phyloP scores from a whole-genome alignment of 2,888 invertebrate genomes.

The Seira ritae region DNA sequence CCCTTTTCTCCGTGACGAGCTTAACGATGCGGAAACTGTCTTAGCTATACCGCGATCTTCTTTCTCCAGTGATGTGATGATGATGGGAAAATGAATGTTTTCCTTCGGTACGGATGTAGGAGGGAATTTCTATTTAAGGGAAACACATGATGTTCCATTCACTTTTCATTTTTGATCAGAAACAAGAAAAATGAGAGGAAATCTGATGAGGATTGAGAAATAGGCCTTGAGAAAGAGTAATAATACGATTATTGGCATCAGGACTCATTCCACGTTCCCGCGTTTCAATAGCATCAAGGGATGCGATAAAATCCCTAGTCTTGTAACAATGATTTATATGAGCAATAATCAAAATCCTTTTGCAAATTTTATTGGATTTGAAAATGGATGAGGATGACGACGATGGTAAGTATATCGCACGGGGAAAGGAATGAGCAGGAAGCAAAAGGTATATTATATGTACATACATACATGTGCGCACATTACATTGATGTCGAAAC shows the following conservation, averaged over 20 bases:
- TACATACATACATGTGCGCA: no score
- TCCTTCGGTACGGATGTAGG: neutral
- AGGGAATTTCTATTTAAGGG: slow-evolving; percentile 3
- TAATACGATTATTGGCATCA: slow-evolving; percentile 32
- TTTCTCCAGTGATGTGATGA: no score
- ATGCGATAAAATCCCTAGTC: slow-evolving; percentile 39
- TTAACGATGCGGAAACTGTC: slow-evolving; percentile 61
- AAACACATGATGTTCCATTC: slow-evolving; percentile 37
- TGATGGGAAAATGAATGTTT: slow-evolving; percentile 44
- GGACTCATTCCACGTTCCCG: slow-evolving; percentile 3
- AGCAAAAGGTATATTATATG: no score
- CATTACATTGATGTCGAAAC: no score
- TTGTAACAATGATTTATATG: slow-evolving; percentile 55
- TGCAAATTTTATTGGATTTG: slow-evolving; percentile 58
- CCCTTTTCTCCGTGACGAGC: neutral
- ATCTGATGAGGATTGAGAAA: neutral
- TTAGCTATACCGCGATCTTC: slow-evolving; percentile 44
- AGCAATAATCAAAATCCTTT: slow-evolving; percentile 58
- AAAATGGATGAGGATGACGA: slow-evolving; percentile 21
- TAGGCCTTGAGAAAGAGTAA: slow-evolving; percentile 21
- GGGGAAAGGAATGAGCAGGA: no score
- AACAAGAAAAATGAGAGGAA: neutral
- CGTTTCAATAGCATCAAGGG: neutral
- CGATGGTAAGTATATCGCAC: no score
- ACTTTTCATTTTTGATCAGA: slow-evolving; percentile 11